A percentile compares a stretch with the other conserved stretches of the same genome.
Conservation (phyloP, 2,113 vertebrate species). For the Suricata suricatta region DNA sequence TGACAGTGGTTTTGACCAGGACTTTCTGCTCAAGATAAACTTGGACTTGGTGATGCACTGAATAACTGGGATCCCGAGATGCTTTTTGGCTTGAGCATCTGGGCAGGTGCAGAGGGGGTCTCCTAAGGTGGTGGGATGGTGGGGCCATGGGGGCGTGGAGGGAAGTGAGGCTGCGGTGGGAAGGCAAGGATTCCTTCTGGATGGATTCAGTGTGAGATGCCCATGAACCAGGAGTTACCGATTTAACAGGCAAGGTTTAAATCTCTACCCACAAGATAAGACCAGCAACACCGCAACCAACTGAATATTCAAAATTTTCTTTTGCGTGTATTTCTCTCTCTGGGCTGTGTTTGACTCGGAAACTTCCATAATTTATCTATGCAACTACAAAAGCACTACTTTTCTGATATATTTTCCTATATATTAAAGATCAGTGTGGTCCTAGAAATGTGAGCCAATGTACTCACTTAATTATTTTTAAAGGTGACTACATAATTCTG, state of each 20-base stretch:
- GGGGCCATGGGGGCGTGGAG: rapidly evolving
- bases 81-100: no score
- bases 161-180: not conserved
- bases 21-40: not conserved
- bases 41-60: not conserved
- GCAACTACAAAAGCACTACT: no score
- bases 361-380: not conserved
- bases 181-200: not conserved
- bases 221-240: no score
- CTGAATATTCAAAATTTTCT: not conserved
- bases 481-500: not conserved
- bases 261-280: not conserved
- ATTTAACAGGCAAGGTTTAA: no score
- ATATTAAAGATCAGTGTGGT: not conserved
- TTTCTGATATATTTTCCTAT: not conserved
- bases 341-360: not conserved
- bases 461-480: not conserved
- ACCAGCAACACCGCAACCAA: not conserved
- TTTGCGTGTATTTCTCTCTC: no score
- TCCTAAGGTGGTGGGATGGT: not conserved
- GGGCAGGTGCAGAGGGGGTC: not conserved
- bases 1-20: not conserved
- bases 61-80: not conserved
- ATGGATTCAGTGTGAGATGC: not conserved
- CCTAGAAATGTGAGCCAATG: not conserved